Evolutionary conservation across 2,888 invertebrate species (phyloP).

Genomic region (Ferdinandea cuprea): DNA sequence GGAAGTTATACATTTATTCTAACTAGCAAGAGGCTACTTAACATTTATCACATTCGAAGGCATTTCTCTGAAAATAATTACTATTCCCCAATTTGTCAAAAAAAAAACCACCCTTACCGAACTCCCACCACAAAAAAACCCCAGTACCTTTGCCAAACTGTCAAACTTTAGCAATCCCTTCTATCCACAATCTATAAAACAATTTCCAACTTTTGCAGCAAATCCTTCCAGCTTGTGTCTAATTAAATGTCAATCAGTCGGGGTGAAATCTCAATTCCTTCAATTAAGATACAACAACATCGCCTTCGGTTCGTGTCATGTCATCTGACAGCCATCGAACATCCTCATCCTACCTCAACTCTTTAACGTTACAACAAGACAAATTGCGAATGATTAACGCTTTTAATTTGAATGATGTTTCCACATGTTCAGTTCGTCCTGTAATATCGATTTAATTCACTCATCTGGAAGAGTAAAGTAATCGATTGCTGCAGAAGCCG

Average conservation of each 20-base stretch:
- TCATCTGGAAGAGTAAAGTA: conserved; percentile 43
- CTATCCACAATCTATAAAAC: too few species aligned
- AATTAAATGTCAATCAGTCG: conserved; percentile 52
- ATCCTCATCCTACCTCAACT: conserved; percentile 15
- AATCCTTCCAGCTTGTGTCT: neutral
- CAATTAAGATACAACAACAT: conserved; percentile 15
- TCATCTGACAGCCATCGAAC: conserved; percentile 1
- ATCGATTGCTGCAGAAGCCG: too few species aligned
- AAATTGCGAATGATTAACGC: conserved; percentile 4
- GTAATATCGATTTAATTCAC: conserved; percentile 29
- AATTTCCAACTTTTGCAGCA: neutral
- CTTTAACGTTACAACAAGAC: conserved; percentile 29
- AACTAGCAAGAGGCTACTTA: too few species aligned
- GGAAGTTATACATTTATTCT: too few species aligned
- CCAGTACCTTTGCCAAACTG: too few species aligned
- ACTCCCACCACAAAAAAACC: too few species aligned
- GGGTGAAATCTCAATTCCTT: conserved; percentile 33
- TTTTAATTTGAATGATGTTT: conserved; percentile 27
- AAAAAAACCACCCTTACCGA: too few species aligned
- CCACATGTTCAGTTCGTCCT: neutral
- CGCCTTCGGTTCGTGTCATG: neutral
- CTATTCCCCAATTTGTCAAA: too few species aligned
- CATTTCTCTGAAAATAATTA: too few species aligned
- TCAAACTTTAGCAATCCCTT: too few species aligned
- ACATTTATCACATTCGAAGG: too few species aligned